Percentiles rank a stretch among this genome's conserved stretches.
These are phyloP conservation scores for Urophycis tenuis DNA, from an alignment of 2,797 vertebrate species.

Conservation along the genomic window DNA sequence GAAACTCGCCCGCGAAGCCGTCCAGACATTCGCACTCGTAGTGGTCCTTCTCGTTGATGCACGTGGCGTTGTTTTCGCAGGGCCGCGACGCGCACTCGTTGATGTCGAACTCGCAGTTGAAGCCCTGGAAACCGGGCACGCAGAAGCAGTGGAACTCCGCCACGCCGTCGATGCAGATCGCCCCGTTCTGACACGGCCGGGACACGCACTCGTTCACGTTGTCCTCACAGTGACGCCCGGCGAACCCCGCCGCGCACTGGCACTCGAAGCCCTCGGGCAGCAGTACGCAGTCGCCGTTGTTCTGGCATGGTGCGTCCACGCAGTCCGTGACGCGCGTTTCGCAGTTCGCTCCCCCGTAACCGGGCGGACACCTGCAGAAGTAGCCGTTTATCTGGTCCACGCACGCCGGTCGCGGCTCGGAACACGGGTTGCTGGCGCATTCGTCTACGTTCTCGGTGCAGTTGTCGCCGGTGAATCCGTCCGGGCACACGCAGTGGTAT, in stretches of 20 bases:
- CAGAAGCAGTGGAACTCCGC: conserved; percentile 82
- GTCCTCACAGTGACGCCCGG: conserved; percentile 70
- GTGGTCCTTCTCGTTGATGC: conserved; percentile 82
- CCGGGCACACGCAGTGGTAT: conserved; percentile 68
- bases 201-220: conserved; percentile 75
- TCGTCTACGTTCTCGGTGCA: conserved; percentile 63
- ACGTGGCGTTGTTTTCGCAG: conserved; percentile 84
- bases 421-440: conserved; percentile 75
- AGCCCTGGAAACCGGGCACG: conserved; percentile 90
- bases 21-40: conserved; percentile 78
- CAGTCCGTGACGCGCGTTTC: conserved; percentile 60
- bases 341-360: conserved; percentile 64
- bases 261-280: conserved; percentile 62
- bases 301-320: conserved; percentile 72
- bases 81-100: conserved; percentile 90
- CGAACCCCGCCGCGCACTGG: conserved; percentile 68
- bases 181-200: conserved; percentile 83
- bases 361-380: conserved; percentile 71
- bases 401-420: conserved; percentile 59
- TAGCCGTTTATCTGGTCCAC: conserved; percentile 63
- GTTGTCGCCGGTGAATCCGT: conserved; percentile 58
- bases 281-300: conserved; percentile 70
- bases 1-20: conserved; percentile 79
- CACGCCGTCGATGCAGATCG: conserved; percentile 79
- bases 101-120: conserved; percentile 90